Evolutionary conservation across 2,888 invertebrate species (phyloP), one percentile per base, ranked within the genome.

Genomic region (Molorchus minor): DNA sequence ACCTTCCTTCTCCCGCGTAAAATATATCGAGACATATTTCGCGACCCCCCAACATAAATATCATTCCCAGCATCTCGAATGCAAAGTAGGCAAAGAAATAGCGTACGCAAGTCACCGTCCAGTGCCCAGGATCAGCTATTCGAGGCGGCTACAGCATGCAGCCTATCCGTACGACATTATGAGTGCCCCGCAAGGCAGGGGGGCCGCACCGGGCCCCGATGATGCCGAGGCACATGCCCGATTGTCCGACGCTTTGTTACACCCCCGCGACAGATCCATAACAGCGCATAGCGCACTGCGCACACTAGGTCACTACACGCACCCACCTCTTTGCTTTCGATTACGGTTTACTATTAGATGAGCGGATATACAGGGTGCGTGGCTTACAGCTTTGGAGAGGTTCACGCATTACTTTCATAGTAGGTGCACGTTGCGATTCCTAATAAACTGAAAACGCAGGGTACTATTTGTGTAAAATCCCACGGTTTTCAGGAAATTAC

Each of bases 231-330:
- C 71, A 70, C 67, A 70, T 69, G 69, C 70, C 68, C 61, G 69
- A 62, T 65, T 68, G 64, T 64, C 55, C 64, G 60, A 61, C 62
- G 58, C 70, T 73, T 72, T 72, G 71, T 71, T 71, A 69, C 75
- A 74, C 75, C 75, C 75, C 75, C 75, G 72, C 73, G 67, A 59
- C 54, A 67, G 70, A 70, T 73, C 71, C 72, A 71, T 71, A 72
- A 72, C 72, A 71, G 72, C 74, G 73, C 72, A 75, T 74, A 74
- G 71, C 74, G 71, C 72, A 72, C 67, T 73, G 73, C 72, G 73
- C 74, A 74, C 66, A 73, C 71, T 73, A 69, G 76, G 74, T 76
- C 75, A 75, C 72, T 70, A 71, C 68, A 68, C 69, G 73, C 70
- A 71, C 72, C 68, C 70, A 67, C 61, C 62, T 60, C 66, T 64